Evolutionary conservation across 1,140 invertebrate species (phyloP).

Genomic region (Diabrotica virgifera): DNA sequence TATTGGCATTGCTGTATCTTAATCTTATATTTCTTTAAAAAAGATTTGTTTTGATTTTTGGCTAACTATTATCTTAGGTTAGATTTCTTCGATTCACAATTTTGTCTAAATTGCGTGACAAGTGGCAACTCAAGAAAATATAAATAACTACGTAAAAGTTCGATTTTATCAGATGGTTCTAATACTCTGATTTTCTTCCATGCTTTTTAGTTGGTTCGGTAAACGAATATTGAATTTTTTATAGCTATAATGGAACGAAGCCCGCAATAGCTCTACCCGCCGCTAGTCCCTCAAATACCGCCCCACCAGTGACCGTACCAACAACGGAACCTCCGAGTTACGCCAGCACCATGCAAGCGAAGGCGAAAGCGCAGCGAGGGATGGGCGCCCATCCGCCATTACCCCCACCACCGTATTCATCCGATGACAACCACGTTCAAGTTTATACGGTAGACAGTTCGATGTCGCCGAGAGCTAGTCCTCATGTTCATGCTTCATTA

Average conservation of each 20-base stretch:
- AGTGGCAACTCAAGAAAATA: no score
- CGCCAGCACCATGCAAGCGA: constrained; percentile 85
- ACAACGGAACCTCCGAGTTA: constrained; percentile 90
- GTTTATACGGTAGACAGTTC: constrained; percentile 50
- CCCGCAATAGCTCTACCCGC: constrained; percentile 55
- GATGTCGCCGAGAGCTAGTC: constrained; percentile 51
- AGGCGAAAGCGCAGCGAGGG: constrained; percentile 62
- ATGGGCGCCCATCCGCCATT: constrained; percentile 62
- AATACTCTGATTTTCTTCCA: no score
- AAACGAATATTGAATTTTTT: neutral
- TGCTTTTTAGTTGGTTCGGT: no score
- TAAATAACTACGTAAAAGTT: no score
- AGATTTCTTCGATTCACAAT: no score
- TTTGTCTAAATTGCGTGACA: no score
- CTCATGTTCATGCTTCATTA: constrained; percentile 55
- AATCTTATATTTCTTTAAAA: no score
- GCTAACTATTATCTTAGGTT: no score
- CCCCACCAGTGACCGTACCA: constrained; percentile 57
- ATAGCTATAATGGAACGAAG: constrained; percentile 52
- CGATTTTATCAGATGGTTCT: no score
- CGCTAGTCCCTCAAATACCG: constrained; percentile 48
- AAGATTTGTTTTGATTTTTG: no score
- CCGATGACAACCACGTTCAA: constrained; percentile 46
- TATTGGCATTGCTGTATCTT: no score
- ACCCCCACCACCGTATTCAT: constrained; percentile 70